A percentile compares a stretch with the other conserved stretches of the same genome.
Evolutionary conservation across 2,113 vertebrate genomes (phyloP).

Genomic region (Phalacrocorax carbo): DNA sequence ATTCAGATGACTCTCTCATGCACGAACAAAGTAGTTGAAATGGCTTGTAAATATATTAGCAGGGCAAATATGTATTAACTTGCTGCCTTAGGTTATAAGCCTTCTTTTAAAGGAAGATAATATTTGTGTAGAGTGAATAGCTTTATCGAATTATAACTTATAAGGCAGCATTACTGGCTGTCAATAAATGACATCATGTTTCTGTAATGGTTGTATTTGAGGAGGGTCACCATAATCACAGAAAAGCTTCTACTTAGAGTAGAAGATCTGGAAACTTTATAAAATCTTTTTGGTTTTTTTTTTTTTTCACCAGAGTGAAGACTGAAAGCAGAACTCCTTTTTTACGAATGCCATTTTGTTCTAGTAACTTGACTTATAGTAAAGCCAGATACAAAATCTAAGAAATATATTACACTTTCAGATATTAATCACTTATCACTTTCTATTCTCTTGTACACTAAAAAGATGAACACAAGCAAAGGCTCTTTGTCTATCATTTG

Average conservation of each 20-base stretch:
- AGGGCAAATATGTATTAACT: slow-evolving; percentile 41
- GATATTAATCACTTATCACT: not conserved
- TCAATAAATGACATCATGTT: slow-evolving; percentile 22
- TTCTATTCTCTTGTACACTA: not conserved
- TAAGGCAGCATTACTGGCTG: slow-evolving; percentile 7
- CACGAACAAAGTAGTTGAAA: slow-evolving; percentile 20
- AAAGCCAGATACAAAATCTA: not conserved
- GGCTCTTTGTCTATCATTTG: not conserved
- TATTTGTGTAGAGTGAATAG: slow-evolving; percentile 17
- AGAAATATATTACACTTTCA: not conserved
- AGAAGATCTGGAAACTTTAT: not conserved
- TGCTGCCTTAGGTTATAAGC: slow-evolving; percentile 7
- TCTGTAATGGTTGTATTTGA: slow-evolving; percentile 5
- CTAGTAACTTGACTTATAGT: not conserved
- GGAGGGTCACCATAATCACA: not conserved
- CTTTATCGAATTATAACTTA: slow-evolving; percentile 48
- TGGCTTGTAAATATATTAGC: slow-evolving; percentile 49
- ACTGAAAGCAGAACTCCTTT: not conserved
- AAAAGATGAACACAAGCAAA: not conserved
- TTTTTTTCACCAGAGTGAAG: not conserved
- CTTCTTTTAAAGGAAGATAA: slow-evolving; percentile 16
- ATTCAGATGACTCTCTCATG: slow-evolving; percentile 33
- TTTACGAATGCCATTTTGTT: not conserved
- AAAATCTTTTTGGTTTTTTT: not conserved
- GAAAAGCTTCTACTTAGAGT: not conserved